Evolutionary conservation across 1,140 invertebrate species (phyloP), one percentile per base, ranked within the genome.

Genomic region (Heliconius himera): DNA sequence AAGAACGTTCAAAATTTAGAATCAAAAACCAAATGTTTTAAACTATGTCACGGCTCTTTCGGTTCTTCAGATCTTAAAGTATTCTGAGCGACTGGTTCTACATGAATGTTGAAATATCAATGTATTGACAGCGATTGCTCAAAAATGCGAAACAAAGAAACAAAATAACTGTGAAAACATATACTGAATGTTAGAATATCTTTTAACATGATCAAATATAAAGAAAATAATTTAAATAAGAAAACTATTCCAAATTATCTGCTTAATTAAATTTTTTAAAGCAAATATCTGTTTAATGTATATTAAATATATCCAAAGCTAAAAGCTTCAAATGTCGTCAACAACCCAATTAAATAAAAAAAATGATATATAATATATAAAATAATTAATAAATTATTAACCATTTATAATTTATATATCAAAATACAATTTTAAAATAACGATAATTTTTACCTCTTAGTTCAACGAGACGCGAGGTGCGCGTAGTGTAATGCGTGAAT

Each of bases 21-120:
- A 22, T 75, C 54, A 51, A 66, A 75, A 75, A 29, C 36, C 74
- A 75, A 75, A 74, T 70, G 79, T 82, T 82, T 54, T 81, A 89
- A 91, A 90, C 89, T 81, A 73, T 84, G 92, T 93, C 91, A 92
- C n/a, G 90, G 90, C 89, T 83, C 80, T 87, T 87, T 82, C 73
- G 84, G 88, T 88, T 87, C 88, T 90, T 89, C 85, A 87, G 38
- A 85, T 82, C 80, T 82, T 84, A 87, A 91, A 84, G 84, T 79
- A 71, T 81, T 86, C 82, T 84, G 74, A 85, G 81, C 76, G 85
- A 91, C 90, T 85, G 85, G 87, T 91, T 91, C 79, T 81, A 70
- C 81, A 87, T 88, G 88, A 88, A 75, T 82, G 77, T 83, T 78
- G 83, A 85, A 86, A 81, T 79, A 79, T 77, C 74, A 84, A 89